phyloP scores from a whole-genome alignment of 2,888 invertebrate species.

The Harmothoe impar region DNA sequence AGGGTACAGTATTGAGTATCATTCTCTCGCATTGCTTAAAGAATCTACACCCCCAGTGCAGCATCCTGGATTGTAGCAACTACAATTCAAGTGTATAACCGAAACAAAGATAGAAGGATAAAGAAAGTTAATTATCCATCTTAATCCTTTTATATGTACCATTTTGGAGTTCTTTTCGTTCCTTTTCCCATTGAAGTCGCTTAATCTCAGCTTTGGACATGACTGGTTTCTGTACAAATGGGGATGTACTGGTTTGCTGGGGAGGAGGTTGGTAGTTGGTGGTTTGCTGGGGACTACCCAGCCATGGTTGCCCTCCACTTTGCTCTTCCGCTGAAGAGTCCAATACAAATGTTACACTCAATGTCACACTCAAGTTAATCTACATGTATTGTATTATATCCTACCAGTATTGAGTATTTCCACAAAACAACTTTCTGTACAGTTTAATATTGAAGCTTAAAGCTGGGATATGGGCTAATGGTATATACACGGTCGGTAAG shows the following conservation, averaged over 20 bases:
- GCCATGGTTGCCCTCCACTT: constrained; percentile 13
- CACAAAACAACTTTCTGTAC: too few species aligned
- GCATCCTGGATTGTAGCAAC: too few species aligned
- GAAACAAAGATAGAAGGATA: too few species aligned
- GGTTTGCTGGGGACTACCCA: not conserved
- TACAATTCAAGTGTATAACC: too few species aligned
- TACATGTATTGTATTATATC: not conserved
- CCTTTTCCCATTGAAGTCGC: constrained; percentile 95
- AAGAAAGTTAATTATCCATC: not conserved
- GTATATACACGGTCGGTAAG: too few species aligned
- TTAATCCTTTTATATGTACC: constrained; percentile 7
- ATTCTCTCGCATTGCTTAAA: too few species aligned
- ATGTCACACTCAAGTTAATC: not conserved
- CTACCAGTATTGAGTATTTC: too few species aligned
- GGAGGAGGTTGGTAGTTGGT: not conserved
- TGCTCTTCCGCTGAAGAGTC: not conserved
- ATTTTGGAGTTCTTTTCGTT: constrained; percentile 88
- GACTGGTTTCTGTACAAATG: not conserved
- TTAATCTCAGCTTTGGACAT: constrained; percentile 89
- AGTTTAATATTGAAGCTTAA: too few species aligned
- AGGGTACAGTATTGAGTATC: too few species aligned
- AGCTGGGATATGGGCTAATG: too few species aligned
- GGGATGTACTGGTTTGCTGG: not conserved
- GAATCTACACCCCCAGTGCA: too few species aligned
- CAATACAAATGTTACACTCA: not conserved